Evolutionary conservation across 2,113 vertebrate genomes (phyloP), one percentile per base, ranked within the genome.

Genomic region (Megaceryle torquata): DNA sequence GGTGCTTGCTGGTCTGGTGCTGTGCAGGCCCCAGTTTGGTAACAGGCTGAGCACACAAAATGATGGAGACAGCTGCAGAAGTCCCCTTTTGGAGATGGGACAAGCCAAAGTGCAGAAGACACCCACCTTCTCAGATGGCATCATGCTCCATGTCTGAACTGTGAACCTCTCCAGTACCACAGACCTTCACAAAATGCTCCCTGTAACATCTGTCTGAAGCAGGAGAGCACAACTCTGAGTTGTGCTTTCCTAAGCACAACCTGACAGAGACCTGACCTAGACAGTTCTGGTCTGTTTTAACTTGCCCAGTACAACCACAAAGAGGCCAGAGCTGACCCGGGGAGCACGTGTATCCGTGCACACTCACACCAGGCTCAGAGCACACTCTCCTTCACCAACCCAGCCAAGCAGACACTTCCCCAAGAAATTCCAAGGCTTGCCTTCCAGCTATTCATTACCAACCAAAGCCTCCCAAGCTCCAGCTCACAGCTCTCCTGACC

Each of bases 401-500:
- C 92, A 86, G 80, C 85, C 89, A 37, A 25, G 84, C 80, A 90
- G 43, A 65, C 59, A 54, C 88, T 80, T 82, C 29, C 74, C 92
- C 72, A 80, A 80, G 77, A 43, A 80, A 60, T 75, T 5, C 53
- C 65, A 46, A 71, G 39, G n/a, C 43, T 82, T 84, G 85, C 89
- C 84, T 92, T 93, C 84, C 95, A 92, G 90, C 94, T 85, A 85
- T 89, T 95, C 88, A 83, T 89, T 51, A 39, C 81, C 63, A 79
- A 70, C 65, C 35, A 39, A 91, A 92, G 46, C 70, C 80, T 86
- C 70, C 50, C 46, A 3, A 2, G 39, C 80, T 75, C 90, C 72
- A n/a, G 9, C 31, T 57, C 56, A 3, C 15, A 57, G 71, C 82
- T 77, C 6, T 3, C 48, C 79, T 89, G 86, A 92, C 94, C 96